Evolutionary conservation across 2,113 vertebrate genomes (phyloP).

Genomic region (Psammodynastes pulverulentus): DNA sequence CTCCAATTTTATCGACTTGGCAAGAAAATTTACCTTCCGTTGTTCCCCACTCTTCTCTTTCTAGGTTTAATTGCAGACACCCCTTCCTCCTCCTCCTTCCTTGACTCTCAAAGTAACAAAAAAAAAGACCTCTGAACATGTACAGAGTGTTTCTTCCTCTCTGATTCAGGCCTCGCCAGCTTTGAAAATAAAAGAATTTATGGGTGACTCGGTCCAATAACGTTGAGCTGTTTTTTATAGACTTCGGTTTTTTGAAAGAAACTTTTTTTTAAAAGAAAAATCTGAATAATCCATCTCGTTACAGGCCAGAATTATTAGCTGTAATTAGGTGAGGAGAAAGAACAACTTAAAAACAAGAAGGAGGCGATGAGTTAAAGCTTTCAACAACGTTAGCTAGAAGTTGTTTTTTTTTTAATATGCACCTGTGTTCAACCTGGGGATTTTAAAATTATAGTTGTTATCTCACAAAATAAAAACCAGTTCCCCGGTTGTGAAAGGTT

Average conservation of each 20-base stretch:
- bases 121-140: neutral
- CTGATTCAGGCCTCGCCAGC: accelerated
- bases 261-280: neutral
- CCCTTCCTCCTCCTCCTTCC: neutral
- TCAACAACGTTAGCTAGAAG: too few relatives aligned
- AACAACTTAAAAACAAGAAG: neutral
- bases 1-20: neutral
- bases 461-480: neutral
- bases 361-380: neutral
- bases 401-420: neutral
- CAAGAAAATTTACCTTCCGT: neutral
- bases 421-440: neutral
- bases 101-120: neutral
- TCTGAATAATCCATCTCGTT: too few relatives aligned
- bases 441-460: neutral
- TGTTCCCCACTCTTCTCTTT: too few relatives aligned
- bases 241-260: neutral
- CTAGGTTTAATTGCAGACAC: neutral
- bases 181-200: neutral
- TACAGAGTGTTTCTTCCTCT: neutral
- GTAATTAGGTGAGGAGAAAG: neutral
- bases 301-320: neutral
- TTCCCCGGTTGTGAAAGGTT: neutral
- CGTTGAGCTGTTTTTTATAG: neutral
- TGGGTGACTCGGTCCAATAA: neutral